These are phyloP conservation scores for Griposia aprilina DNA, from an alignment of 2,888 invertebrate genomes.

Conservation along the genomic window DNA sequence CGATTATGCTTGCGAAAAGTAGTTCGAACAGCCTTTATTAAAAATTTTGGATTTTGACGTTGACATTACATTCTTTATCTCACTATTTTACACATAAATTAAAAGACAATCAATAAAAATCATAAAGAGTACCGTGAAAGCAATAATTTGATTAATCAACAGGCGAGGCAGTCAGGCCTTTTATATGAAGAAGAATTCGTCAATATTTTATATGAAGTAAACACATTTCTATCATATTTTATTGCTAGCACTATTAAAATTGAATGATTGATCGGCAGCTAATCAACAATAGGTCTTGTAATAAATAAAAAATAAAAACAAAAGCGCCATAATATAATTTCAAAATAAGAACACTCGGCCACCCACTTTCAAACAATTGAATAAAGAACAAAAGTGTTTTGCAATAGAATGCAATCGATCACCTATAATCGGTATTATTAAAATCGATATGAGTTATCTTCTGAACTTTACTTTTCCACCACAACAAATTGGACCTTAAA, in stretches of 20 bases:
- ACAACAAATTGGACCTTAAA: constrained; percentile 56
- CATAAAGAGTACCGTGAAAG: constrained; percentile 24
- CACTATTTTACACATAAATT: constrained; percentile 21
- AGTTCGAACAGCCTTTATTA: neutral
- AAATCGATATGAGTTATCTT: constrained; percentile 64
- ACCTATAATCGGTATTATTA: constrained; percentile 73
- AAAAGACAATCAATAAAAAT: constrained; percentile 6
- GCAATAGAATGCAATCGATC: constrained; percentile 75
- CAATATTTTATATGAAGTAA: neutral
- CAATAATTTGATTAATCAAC: constrained; percentile 26
- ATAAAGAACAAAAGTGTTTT: constrained; percentile 72
- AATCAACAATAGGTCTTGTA: neutral
- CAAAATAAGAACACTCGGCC: constrained; percentile 68
- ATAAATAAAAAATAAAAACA: constrained; percentile 24
- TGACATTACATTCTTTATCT: neutral
- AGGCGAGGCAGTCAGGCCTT: neutral
- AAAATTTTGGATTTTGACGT: too few species aligned
- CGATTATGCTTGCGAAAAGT: too few species aligned
- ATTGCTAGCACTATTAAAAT: neutral
- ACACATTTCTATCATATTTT: neutral
- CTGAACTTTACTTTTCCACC: constrained; percentile 30
- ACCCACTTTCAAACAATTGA: constrained; percentile 73
- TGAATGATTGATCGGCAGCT: neutral
- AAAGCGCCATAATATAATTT: constrained; percentile 50
- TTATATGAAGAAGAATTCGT: too few species aligned